phyloP scores from a whole-genome alignment of 2,113 vertebrate species.

The Pseudorhombus dupliciocellatus region DNA sequence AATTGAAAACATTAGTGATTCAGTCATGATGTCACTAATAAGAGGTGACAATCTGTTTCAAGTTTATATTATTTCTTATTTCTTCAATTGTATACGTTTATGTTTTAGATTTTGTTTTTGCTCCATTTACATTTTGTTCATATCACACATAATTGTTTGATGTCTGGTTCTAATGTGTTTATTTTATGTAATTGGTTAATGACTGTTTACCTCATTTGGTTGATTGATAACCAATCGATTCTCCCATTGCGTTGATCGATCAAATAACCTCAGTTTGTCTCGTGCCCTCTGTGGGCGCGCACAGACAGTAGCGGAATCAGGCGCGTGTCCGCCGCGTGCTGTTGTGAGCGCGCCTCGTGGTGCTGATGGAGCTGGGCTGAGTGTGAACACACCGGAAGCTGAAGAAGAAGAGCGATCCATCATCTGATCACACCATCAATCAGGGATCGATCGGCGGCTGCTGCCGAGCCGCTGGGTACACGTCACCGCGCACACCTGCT shows the following conservation, averaged over 20 bases:
- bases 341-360: slow-evolving; percentile 45
- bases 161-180: too few relatives aligned
- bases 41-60: too few relatives aligned
- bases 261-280: not conserved
- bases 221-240: too few relatives aligned
- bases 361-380: slow-evolving; percentile 49
- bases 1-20: too few relatives aligned
- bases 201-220: too few relatives aligned
- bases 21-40: too few relatives aligned
- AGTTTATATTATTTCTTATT: too few relatives aligned
- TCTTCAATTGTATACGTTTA: too few relatives aligned
- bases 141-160: too few relatives aligned
- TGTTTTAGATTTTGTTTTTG: too few relatives aligned
- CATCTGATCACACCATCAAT: slow-evolving; percentile 29
- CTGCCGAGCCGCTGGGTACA: not conserved
- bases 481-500: not conserved
- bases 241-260: not conserved
- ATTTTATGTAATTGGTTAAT: too few relatives aligned
- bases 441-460: slow-evolving; percentile 26
- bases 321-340: slow-evolving; percentile 21
- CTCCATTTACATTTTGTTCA: too few relatives aligned
- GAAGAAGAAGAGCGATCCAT: slow-evolving; percentile 18
- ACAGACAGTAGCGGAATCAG: not conserved
- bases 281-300: not conserved
- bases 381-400: slow-evolving; percentile 4